These are phyloP conservation scores for Drosophila kanekoi DNA, from an alignment of 2,888 invertebrate species.

Conservation along the genomic window DNA sequence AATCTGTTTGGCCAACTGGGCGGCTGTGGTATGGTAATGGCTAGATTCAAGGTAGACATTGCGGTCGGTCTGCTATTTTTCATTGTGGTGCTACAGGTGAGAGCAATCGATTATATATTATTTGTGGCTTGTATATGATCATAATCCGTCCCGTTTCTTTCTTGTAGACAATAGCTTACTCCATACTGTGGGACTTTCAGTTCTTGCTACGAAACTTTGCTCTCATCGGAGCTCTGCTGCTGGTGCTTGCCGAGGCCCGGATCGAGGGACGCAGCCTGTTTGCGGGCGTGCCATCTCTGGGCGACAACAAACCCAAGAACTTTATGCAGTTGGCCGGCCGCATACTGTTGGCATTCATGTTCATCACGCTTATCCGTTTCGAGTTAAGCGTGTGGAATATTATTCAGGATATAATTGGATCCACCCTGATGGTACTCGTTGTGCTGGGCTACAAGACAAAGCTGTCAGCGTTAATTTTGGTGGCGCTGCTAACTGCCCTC, in stretches of 20 bases:
- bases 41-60: constrained; percentile 94
- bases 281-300: constrained; percentile 96
- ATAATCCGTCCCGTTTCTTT: neutral
- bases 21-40: constrained; percentile 98
- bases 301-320: constrained; percentile 98
- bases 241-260: constrained; percentile 98
- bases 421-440: constrained; percentile 97
- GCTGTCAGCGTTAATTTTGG: constrained; percentile 97
- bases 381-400: constrained; percentile 96
- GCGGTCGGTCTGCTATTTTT: constrained; percentile 97
- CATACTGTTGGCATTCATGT: constrained; percentile 98
- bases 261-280: constrained; percentile 97
- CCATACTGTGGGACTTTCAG: constrained; percentile 99
- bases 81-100: constrained; percentile 97
- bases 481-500: constrained; percentile 93
- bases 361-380: constrained; percentile 97
- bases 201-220: constrained; percentile 98
- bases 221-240: constrained; percentile 97
- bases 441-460: constrained; percentile 99
- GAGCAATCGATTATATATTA: constrained; percentile 51
- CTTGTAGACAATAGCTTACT: constrained; percentile 94
- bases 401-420: constrained; percentile 96
- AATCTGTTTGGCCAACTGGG: constrained; percentile 98
- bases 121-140: neutral
- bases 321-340: constrained; percentile 98